Conservation (phyloP, 2,113 vertebrate species). For the Lagenorhynchus albirostris region DNA sequence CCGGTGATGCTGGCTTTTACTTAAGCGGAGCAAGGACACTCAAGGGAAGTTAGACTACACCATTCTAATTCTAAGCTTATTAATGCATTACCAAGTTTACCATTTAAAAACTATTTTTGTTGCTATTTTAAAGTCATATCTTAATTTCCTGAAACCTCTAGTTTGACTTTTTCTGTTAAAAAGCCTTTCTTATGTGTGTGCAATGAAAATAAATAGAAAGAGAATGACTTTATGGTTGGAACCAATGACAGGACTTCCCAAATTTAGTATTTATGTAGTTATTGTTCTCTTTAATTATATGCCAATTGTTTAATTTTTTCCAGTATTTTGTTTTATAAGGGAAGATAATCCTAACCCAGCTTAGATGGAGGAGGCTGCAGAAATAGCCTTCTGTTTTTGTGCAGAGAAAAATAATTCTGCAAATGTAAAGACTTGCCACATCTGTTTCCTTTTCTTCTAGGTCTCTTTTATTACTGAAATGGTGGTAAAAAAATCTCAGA, state of each 20-base stretch:
- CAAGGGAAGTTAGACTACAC: background rate
- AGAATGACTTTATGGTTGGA: background rate
- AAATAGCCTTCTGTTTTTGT: background rate
- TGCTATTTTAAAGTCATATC: background rate
- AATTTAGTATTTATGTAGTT: background rate
- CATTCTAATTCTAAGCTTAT: background rate
- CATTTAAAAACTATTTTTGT: background rate
- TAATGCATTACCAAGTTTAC: background rate
- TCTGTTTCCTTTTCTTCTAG: background rate
- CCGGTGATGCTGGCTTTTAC: background rate
- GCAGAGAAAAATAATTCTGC: background rate
- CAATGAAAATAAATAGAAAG: constrained; percentile 22
- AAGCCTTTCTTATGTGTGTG: background rate
- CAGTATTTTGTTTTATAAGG: background rate
- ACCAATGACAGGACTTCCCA: background rate
- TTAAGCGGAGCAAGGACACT: constrained; percentile 32
- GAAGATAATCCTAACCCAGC: background rate
- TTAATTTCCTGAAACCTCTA: background rate
- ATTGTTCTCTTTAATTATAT: background rate
- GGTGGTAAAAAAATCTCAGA: background rate
- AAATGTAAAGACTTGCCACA: background rate
- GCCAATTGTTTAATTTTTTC: background rate
- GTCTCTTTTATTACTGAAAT: background rate
- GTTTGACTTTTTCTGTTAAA: background rate
- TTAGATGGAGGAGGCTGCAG: background rate